A percentile compares a stretch with the other conserved stretches of the same genome.
phyloP scores from a whole-genome alignment of 2,888 invertebrate species.

The Noctua fimbriata region DNA sequence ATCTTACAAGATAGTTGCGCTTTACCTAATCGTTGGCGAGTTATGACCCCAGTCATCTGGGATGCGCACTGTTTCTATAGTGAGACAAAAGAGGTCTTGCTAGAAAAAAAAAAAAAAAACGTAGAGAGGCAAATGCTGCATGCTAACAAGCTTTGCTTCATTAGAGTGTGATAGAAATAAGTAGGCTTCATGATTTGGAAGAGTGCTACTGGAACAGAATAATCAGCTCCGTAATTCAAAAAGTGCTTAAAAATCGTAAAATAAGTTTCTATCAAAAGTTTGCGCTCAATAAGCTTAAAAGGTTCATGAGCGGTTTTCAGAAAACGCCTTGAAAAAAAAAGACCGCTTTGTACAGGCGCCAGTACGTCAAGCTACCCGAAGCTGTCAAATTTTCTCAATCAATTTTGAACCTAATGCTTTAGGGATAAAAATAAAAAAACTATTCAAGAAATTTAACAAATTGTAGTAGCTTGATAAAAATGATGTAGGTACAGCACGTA shows the following conservation, averaged over 20 bases:
- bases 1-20: conserved; percentile 52
- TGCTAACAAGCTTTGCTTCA: background rate
- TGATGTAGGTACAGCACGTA: too few species aligned
- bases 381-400: too few species aligned
- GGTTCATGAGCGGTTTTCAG: background rate
- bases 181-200: background rate
- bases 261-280: background rate
- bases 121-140: background rate
- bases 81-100: background rate
- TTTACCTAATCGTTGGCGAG: conserved; percentile 58
- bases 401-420: too few species aligned
- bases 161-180: background rate
- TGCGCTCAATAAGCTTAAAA: background rate
- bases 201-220: too few species aligned
- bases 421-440: too few species aligned
- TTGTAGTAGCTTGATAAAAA: too few species aligned
- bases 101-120: background rate
- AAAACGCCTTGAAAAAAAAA: background rate
- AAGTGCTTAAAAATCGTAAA: background rate
- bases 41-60: conserved; percentile 23
- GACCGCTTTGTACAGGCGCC: too few species aligned
- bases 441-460: too few species aligned
- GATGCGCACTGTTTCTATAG: conserved; percentile 27
- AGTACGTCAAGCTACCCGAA: too few species aligned
- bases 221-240: background rate